Evolutionary conservation across 1,140 invertebrate species (phyloP).

Genomic region (Drosophila parvula): DNA sequence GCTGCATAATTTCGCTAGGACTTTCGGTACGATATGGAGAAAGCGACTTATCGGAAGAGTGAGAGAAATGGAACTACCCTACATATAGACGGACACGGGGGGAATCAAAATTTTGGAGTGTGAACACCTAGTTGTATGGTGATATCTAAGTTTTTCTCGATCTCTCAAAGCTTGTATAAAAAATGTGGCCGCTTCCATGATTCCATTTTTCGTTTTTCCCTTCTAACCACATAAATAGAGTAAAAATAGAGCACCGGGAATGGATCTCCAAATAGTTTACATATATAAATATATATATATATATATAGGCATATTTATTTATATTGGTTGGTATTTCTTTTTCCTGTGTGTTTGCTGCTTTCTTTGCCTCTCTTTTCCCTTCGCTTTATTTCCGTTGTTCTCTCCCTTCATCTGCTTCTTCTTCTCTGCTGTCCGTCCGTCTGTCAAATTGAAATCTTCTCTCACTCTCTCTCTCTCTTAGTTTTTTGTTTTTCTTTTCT

Average conservation of each 20-base stretch:
- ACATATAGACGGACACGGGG: slow-evolving; percentile 5
- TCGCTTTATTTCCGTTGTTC: slow-evolving; percentile 13
- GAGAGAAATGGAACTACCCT: slow-evolving; percentile 18
- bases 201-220: slow-evolving; percentile 41
- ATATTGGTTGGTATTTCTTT: slow-evolving; percentile 63
- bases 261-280: slow-evolving; percentile 79
- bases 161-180: slow-evolving; percentile 49
- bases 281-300: slow-evolving; percentile 75
- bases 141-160: slow-evolving; percentile 12
- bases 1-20: slow-evolving; percentile 16
- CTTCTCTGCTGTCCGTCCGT: slow-evolving; percentile 9
- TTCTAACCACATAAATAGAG: slow-evolving; percentile 72
- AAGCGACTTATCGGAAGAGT: slow-evolving; percentile 8
- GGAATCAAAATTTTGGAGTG: neutral
- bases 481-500: slow-evolving; percentile 19
- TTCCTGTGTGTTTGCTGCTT: slow-evolving; percentile 49
- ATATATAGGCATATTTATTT: slow-evolving; percentile 54
- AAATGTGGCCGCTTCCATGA: slow-evolving; percentile 49
- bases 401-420: neutral
- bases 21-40: slow-evolving; percentile 6
- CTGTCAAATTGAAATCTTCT: slow-evolving; percentile 43
- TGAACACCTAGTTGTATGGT: slow-evolving; percentile 15
- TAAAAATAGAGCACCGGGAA: slow-evolving; percentile 77
- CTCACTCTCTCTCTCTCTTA: slow-evolving; percentile 37
- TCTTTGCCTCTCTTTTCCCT: slow-evolving; percentile 19